These are phyloP conservation scores for Agapornis canus DNA, from an alignment of 2,797 vertebrate genomes.

Conservation along the genomic window DNA sequence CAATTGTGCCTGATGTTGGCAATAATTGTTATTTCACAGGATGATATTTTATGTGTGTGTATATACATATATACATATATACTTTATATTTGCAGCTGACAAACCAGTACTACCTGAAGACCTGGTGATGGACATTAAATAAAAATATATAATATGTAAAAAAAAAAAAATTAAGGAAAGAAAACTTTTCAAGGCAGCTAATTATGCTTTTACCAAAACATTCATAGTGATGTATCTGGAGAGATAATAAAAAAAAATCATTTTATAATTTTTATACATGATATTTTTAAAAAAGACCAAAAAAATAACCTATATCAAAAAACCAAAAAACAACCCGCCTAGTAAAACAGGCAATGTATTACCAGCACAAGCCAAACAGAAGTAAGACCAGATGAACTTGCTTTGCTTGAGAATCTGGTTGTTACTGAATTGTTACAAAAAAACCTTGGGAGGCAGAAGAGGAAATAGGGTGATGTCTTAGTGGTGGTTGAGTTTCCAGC, in stretches of 20 bases:
- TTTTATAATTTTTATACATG: slow-evolving; percentile 78
- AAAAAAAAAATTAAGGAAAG: slow-evolving; percentile 14
- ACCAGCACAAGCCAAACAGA: slow-evolving; percentile 75
- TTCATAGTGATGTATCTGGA: slow-evolving; percentile 72
- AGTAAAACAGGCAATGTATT: slow-evolving; percentile 56
- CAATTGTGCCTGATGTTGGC: slow-evolving; percentile 70
- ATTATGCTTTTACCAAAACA: slow-evolving; percentile 80
- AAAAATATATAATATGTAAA: slow-evolving; percentile 66
- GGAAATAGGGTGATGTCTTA: neutral
- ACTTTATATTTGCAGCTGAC: slow-evolving; percentile 78
- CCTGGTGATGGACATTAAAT: slow-evolving; percentile 73
- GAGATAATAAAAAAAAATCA: slow-evolving; percentile 60
- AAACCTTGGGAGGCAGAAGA: neutral
- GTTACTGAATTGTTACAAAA: neutral
- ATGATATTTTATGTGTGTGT: slow-evolving; percentile 68
- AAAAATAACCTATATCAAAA: neutral
- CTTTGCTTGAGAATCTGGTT: slow-evolving; percentile 48
- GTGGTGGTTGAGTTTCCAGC: neutral
- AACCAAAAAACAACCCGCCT: neutral
- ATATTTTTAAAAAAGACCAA: slow-evolving; percentile 15
- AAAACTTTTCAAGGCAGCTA: slow-evolving; percentile 81
- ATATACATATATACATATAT: slow-evolving; percentile 58
- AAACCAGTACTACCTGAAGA: slow-evolving; percentile 75
- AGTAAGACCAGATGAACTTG: slow-evolving; percentile 48
- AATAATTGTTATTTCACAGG: slow-evolving; percentile 75